Conservation (phyloP, 2,113 vertebrate species). For the Cyprinodon variegatus region DNA sequence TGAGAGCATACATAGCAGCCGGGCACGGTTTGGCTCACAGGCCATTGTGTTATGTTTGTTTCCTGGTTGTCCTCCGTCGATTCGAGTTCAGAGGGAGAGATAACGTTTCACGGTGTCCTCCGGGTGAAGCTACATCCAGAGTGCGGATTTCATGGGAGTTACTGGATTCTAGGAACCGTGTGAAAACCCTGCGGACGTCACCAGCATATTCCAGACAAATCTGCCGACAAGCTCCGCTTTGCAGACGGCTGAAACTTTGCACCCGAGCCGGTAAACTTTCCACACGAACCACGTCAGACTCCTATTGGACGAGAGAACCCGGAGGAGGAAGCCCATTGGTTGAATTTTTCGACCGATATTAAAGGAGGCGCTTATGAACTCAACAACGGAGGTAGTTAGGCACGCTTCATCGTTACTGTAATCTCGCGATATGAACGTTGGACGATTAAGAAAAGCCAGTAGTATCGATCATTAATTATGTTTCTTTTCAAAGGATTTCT, state of each 20-base stretch:
- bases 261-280: slow-evolving; percentile 96
- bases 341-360: not conserved
- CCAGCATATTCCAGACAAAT: slow-evolving; percentile 37
- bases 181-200: not conserved
- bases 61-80: slow-evolving; percentile 1
- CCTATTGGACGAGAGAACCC: slow-evolving; percentile 44
- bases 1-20: slow-evolving; percentile 92
- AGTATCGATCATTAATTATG: not conserved
- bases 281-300: slow-evolving; percentile 86
- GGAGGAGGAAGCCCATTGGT: slow-evolving; percentile 33
- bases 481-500: not conserved
- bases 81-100: slow-evolving; percentile 15
- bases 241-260: slow-evolving; percentile 97
- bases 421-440: slow-evolving; percentile 37
- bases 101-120: not conserved
- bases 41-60: slow-evolving; percentile 64
- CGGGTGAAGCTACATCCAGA: not conserved
- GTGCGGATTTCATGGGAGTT: not conserved
- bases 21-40: slow-evolving; percentile 85
- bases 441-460: not conserved
- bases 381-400: slow-evolving; percentile 68
- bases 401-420: slow-evolving; percentile 34
- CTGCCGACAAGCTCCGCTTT: slow-evolving; percentile 74
- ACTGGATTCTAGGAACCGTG: not conserved
- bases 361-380: slow-evolving; percentile 4